Conservation (phyloP, 2,888 invertebrate genomes). For the Scaeva pyrastri region DNA sequence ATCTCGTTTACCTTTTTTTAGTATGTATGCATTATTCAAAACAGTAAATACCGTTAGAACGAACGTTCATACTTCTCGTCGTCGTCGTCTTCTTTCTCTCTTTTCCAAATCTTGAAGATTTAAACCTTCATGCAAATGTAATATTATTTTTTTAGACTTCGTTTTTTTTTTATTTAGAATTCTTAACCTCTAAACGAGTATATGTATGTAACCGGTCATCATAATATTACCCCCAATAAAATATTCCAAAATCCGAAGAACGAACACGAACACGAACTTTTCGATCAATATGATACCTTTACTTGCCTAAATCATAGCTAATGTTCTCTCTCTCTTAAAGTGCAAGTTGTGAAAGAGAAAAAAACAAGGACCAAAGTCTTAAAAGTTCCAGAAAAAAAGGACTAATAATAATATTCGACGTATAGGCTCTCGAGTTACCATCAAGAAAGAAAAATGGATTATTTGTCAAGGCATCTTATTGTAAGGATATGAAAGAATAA, state of each 20-base stretch:
- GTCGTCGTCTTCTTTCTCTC: not conserved
- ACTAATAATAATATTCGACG: conserved; percentile 42
- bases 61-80: not conserved
- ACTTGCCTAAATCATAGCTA: conserved; percentile 13
- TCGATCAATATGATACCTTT: conserved; percentile 36
- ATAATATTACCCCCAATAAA: conserved; percentile 37
- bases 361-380: conserved; percentile 26
- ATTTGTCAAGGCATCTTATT: conserved; percentile 38
- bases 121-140: conserved; percentile 37
- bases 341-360: not conserved
- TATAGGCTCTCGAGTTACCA: not conserved
- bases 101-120: conserved; percentile 6
- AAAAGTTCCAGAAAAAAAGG: conserved; percentile 51
- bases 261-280: too few relatives aligned
- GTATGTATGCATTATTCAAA: conserved; percentile 21
- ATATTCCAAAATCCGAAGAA: conserved; percentile 20
- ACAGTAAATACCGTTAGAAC: conserved; percentile 32
- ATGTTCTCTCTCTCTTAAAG: not conserved
- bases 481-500: not conserved
- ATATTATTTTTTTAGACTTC: conserved; percentile 29
- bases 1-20: not conserved
- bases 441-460: conserved; percentile 21
- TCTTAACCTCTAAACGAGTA: too few relatives aligned
- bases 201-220: conserved; percentile 47
- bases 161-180: not conserved